Base-by-base conservation (phyloP, 2,113 vertebrate species). In the Pollachius pollachius region DNA sequence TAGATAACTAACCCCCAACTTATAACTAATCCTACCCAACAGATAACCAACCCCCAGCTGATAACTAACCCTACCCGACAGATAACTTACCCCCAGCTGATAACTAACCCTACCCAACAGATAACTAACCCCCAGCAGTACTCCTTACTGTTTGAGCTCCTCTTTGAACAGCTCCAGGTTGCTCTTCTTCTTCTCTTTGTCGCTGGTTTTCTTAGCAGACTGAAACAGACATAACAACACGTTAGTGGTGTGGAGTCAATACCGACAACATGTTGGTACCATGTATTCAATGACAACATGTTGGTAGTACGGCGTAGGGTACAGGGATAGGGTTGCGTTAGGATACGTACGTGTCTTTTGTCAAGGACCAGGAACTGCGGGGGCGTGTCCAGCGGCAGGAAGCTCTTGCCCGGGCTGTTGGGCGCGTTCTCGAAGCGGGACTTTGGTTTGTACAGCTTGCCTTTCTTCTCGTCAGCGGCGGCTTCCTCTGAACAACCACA, bases 101-200 rank as follows among this genome's bases (percentile, higher is more conserved):
- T 4, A 41, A 41, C 37, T 41, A 41, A 41, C 37, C 37, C 37
- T 41, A 23, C 23, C 23, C 37, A 41, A 11, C 37, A 8, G 37
- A 9, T 48, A 48, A 48, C 41, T 48, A 48, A 9, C 41, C 41
- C 41, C 41, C 41, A 2, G 41, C 41, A 12, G 41, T 7, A 48
- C 41, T 48, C 16, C 96, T 91, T 92, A 99, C 97, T 98, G 96
- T 85, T 99, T 99, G 57, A 99, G 87, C 88, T 99, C 97, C 92
- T 99, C 97, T 90, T 99, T 99, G 77, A 99, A 99, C 66, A 99
- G 95, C 82, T 99, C 97, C 91, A 99, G 90, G 88, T 99, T 99
- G 83, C 97, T 99, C 90, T 99, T 99, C 89, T 99, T 99, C 93
- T 99, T 99, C 89, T 98, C 97, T 83, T 98, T 99, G 84, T 99